Conservation (phyloP, 2,113 vertebrate species). For the Cervus canadensis region DNA sequence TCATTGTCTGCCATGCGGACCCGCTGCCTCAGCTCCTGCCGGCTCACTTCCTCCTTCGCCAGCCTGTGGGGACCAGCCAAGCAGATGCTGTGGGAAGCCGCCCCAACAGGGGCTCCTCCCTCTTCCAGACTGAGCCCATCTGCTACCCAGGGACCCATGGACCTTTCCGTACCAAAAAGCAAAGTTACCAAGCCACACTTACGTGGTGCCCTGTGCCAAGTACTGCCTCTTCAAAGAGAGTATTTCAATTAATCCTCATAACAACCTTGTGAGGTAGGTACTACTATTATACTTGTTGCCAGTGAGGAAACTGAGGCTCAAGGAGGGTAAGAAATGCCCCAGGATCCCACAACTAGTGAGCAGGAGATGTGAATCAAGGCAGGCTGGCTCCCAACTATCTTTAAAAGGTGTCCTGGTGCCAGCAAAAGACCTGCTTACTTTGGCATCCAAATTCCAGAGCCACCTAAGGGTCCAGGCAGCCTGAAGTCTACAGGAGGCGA, state of each 20-base stretch:
- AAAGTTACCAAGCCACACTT: background rate
- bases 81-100: background rate
- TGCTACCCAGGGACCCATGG: background rate
- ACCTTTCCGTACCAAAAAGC: background rate
- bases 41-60: slow-evolving; percentile 95
- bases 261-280: background rate
- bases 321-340: background rate
- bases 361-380: background rate
- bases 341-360: background rate
- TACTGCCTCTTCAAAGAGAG: background rate
- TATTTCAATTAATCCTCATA: background rate
- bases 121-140: background rate
- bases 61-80: slow-evolving; percentile 79
- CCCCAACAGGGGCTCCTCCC: background rate
- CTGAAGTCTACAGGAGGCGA: background rate
- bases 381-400: background rate
- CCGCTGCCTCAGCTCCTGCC: slow-evolving; percentile 95
- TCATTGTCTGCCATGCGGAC: slow-evolving; percentile 97
- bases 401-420: background rate
- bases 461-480: background rate
- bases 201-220: background rate
- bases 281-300: background rate
- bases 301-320: background rate
- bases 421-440: background rate
- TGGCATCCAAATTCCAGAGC: background rate